phyloP scores from a whole-genome alignment of 2,113 vertebrate genomes.

The Archilochus colubris region DNA sequence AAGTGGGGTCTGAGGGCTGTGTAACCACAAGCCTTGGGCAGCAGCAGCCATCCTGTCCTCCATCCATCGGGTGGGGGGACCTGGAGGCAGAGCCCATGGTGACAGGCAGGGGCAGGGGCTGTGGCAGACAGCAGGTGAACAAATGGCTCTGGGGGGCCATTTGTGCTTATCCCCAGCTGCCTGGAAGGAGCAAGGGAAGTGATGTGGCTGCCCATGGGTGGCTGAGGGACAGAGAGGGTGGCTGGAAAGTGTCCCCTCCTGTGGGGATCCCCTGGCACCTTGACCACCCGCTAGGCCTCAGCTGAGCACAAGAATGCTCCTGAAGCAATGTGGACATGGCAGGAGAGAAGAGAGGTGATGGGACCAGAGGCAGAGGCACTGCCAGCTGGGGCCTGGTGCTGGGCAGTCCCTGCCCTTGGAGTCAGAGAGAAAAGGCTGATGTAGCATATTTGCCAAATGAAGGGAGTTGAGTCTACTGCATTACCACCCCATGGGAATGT shows the following conservation, averaged over 20 bases:
- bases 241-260: background rate
- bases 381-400: accelerated
- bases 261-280: background rate
- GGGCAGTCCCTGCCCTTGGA: background rate
- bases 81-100: background rate
- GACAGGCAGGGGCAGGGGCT: background rate
- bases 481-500: background rate
- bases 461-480: background rate
- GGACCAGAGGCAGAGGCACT: background rate
- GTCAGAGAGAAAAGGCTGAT: too few species aligned
- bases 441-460: background rate
- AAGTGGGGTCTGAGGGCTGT: too few species aligned
- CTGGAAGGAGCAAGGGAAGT: background rate
- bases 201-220: background rate
- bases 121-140: too few species aligned
- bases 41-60: background rate
- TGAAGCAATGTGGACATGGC: background rate
- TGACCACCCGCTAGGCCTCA: accelerated
- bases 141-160: background rate
- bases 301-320: background rate
- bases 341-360: background rate
- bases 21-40: background rate
- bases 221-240: too few species aligned
- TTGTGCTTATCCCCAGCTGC: accelerated
- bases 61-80: accelerated